Conservation (phyloP, 2,888 invertebrate species). For the Drosophila neotestacea region DNA sequence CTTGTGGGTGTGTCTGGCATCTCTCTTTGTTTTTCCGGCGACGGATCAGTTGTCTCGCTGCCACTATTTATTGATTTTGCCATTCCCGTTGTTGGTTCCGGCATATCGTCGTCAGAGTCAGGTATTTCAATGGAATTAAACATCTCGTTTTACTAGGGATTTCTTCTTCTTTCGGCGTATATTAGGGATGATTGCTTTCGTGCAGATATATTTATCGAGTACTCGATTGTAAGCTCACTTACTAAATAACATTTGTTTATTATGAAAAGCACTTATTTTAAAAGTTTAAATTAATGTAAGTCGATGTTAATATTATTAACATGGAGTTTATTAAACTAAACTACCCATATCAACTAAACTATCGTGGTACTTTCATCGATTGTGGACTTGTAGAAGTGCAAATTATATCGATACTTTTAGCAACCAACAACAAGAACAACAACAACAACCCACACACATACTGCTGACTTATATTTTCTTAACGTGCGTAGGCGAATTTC, state of each 20-base stretch:
- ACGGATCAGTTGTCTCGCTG: slow-evolving; percentile 21
- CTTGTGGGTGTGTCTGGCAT: neutral
- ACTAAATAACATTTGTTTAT: neutral
- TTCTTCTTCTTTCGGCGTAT: slow-evolving; percentile 12
- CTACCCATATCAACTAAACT: neutral
- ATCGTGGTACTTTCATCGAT: neutral
- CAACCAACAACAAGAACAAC: slow-evolving; percentile 9
- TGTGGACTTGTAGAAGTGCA: neutral
- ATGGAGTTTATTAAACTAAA: neutral
- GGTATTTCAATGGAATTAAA: slow-evolving; percentile 61
- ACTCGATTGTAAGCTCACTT: slow-evolving; percentile 6
- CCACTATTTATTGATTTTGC: slow-evolving; percentile 3
- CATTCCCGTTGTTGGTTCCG: neutral
- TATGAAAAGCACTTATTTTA: neutral
- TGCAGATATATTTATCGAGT: slow-evolving; percentile 4
- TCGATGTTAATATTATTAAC: neutral
- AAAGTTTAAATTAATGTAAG: neutral
- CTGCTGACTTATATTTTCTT: slow-evolving; percentile 49
- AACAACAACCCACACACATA: slow-evolving; percentile 37
- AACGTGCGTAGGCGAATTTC: slow-evolving; percentile 71
- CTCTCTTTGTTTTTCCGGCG: slow-evolving; percentile 29
- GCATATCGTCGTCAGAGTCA: slow-evolving; percentile 67
- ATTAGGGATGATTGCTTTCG: slow-evolving; percentile 5
- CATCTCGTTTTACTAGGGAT: slow-evolving; percentile 22
- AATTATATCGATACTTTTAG: slow-evolving; percentile 29